Conservation (phyloP, 2,113 vertebrate genomes). For the Mustela nigripes region DNA sequence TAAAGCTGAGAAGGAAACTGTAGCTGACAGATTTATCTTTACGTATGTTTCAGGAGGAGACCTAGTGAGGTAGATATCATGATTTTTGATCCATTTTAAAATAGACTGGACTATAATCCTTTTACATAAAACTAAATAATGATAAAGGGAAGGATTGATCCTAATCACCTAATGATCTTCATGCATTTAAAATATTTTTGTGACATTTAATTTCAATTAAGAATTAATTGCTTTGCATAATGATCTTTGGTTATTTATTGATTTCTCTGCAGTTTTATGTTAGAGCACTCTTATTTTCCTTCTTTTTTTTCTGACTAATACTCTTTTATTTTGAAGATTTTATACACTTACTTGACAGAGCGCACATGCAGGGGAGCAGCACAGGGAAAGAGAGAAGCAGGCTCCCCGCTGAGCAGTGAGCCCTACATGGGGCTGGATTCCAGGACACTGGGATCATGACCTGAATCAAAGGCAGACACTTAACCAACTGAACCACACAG, state of each 20-base stretch:
- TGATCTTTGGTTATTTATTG: not conserved
- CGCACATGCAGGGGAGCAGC: not conserved
- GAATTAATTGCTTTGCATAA: not conserved
- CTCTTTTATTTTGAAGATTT: not conserved
- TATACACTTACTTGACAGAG: not conserved
- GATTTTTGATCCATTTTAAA: constrained; percentile 13
- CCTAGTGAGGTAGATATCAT: not conserved
- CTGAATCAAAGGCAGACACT: not conserved
- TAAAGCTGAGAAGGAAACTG: not conserved
- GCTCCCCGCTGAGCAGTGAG: not conserved
- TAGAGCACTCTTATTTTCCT: not conserved
- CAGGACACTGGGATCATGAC: not conserved
- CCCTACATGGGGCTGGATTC: not conserved
- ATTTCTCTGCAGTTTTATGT: not conserved
- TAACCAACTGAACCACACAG: no score
- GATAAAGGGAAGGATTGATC: not conserved
- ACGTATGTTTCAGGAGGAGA: not conserved
- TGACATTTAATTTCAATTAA: not conserved
- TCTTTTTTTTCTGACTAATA: not conserved
- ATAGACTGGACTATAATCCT: not conserved
- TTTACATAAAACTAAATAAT: not conserved
- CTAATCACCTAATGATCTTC: not conserved
- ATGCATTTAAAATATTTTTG: not conserved
- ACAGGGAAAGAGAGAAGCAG: not conserved
- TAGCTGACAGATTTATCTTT: not conserved